These are phyloP conservation scores for Thecophora atra DNA, from an alignment of 2,888 invertebrate genomes.

Conservation along the genomic window DNA sequence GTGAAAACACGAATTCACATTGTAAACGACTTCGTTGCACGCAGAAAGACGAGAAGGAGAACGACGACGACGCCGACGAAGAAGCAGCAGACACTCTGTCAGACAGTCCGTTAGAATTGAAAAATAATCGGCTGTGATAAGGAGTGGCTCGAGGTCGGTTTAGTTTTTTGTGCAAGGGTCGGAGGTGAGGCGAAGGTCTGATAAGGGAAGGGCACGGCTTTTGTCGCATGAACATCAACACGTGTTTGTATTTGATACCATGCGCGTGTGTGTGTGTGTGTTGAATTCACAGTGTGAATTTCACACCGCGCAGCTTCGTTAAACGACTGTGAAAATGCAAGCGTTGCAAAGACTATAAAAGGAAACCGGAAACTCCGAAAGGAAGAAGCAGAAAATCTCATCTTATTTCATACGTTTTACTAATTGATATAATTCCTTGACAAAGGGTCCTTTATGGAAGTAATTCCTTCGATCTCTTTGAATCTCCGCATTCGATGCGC, in stretches of 20 bases:
- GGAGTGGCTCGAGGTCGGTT: conserved; percentile 18
- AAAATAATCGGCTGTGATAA: conserved; percentile 18
- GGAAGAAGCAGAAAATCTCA: neutral
- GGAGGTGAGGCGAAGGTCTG: neutral
- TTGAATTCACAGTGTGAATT: neutral
- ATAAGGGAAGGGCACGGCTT: neutral
- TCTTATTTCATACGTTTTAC: neutral
- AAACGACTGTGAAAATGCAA: neutral
- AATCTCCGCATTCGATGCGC: neutral
- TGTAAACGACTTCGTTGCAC: conserved; percentile 56
- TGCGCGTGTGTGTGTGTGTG: too few species aligned
- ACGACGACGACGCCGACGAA: neutral
- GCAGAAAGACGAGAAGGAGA: conserved; percentile 44
- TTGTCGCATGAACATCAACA: neutral
- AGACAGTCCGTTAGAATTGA: conserved; percentile 1
- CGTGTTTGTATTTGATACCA: too few species aligned
- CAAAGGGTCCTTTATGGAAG: too few species aligned
- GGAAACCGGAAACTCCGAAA: neutral
- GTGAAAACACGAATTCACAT: neutral
- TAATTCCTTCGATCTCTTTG: too few species aligned
- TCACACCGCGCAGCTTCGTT: neutral
- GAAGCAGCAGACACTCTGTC: neutral
- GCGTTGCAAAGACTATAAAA: neutral
- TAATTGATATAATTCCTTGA: neutral
- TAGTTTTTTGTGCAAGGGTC: too few species aligned